phyloP scores from a whole-genome alignment of 2,797 vertebrate genomes.

The Acipenser oxyrinchus region DNA sequence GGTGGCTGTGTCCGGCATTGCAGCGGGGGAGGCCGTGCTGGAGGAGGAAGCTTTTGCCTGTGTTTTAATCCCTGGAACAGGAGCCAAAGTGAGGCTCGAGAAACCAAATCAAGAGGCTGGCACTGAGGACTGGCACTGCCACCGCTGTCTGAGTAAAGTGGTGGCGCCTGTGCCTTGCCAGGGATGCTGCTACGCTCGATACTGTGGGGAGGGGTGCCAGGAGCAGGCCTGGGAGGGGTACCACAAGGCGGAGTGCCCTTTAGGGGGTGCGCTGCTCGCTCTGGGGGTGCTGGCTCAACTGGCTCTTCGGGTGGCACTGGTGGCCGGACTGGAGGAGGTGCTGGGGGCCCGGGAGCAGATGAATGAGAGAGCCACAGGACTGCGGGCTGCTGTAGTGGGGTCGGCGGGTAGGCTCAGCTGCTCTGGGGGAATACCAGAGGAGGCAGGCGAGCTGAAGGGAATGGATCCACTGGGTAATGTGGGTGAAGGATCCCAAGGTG shows the following conservation, averaged over 20 bases:
- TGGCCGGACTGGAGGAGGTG: slow-evolving; percentile 61
- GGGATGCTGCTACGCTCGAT: slow-evolving; percentile 74
- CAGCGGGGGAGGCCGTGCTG: slow-evolving; percentile 70
- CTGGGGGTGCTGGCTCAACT: slow-evolving; percentile 77
- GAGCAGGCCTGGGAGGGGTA: slow-evolving; percentile 72
- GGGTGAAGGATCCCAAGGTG: no score
- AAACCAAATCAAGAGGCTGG: slow-evolving; percentile 28
- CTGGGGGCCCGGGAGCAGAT: slow-evolving; percentile 28
- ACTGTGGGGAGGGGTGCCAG: slow-evolving; percentile 70
- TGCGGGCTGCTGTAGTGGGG: background rate
- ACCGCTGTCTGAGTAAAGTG: slow-evolving; percentile 68
- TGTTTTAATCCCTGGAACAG: slow-evolving; percentile 61
- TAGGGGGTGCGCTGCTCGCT: slow-evolving; percentile 59
- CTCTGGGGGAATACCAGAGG: background rate
- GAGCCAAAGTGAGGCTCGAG: slow-evolving; percentile 25
- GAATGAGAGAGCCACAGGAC: slow-evolving; percentile 3
- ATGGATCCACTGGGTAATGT: no score
- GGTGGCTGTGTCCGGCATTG: slow-evolving; percentile 59
- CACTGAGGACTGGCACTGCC: slow-evolving; percentile 67
- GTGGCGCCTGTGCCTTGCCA: slow-evolving; percentile 62
- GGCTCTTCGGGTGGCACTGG: slow-evolving; percentile 69
- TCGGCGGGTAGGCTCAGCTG: slow-evolving; percentile 6
- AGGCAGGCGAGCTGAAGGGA: background rate
- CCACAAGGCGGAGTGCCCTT: slow-evolving; percentile 73
- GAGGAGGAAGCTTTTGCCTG: slow-evolving; percentile 75